Evolutionary conservation across 2,113 vertebrate genomes (phyloP).

Genomic region (Pseudonaja textilis): DNA sequence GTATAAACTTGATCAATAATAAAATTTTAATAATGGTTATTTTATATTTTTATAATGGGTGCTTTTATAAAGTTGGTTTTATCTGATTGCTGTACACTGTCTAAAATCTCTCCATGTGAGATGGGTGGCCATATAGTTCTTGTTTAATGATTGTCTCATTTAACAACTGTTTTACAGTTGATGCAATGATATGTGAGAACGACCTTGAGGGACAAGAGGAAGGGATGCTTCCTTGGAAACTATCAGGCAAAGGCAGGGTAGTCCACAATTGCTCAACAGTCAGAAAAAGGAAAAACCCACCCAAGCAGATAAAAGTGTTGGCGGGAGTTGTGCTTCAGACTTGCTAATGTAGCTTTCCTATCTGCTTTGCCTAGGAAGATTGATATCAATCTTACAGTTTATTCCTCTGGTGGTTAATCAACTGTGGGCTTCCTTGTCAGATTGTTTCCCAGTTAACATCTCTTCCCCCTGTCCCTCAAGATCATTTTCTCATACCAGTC

Average conservation of each 20-base stretch:
- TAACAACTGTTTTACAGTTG: neutral
- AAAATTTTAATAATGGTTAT: too few species aligned
- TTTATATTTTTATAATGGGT: too few species aligned
- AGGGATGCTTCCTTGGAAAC: too few species aligned
- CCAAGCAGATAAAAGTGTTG: neutral
- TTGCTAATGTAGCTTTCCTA: neutral
- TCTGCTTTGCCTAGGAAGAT: neutral
- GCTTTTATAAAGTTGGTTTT: too few species aligned
- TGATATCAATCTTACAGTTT: neutral
- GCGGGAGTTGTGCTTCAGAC: too few species aligned
- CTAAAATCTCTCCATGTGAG: too few species aligned
- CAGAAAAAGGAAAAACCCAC: neutral
- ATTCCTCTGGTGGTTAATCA: neutral
- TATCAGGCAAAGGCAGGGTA: neutral
- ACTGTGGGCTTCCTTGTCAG: neutral
- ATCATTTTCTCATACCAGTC: neutral
- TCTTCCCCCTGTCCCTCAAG: neutral
- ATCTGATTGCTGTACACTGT: too few species aligned
- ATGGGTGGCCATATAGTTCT: neutral
- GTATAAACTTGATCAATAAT: too few species aligned
- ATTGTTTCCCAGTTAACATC: neutral
- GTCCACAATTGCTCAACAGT: neutral
- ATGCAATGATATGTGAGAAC: too few species aligned
- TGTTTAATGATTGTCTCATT: neutral
- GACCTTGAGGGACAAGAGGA: too few species aligned